A percentile compares a stretch with the other conserved stretches of the same genome.
Conservation (phyloP, 2,888 invertebrate species). For the Rotaria magnacalcarata region DNA sequence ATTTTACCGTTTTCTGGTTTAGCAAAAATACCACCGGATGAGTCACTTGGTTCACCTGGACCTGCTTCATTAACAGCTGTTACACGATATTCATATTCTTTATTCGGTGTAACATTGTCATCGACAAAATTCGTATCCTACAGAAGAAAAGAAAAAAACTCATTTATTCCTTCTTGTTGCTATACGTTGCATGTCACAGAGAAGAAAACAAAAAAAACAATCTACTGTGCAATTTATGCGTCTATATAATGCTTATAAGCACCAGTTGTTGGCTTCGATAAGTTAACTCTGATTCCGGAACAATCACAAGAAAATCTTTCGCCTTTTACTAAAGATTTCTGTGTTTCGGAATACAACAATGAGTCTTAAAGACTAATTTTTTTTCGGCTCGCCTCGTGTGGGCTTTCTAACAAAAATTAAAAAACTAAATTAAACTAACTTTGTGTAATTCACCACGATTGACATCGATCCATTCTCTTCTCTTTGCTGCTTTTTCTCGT, state of each 20-base stretch:
- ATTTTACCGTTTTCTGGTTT: conserved; percentile 57
- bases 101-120: conserved; percentile 73
- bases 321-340: conserved; percentile 34
- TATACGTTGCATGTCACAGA: not conserved
- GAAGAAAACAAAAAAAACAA: not conserved
- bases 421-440: not conserved
- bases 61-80: conserved; percentile 60
- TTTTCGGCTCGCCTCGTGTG: conserved; percentile 33
- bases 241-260: not conserved
- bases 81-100: conserved; percentile 61
- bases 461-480: not conserved
- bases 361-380: conserved; percentile 30
- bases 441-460: not conserved
- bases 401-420: not conserved
- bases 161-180: not conserved
- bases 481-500: conserved; percentile 51
- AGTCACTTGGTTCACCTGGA: conserved; percentile 56
- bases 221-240: not conserved
- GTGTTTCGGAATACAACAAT: conserved; percentile 27
- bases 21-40: conserved; percentile 55
- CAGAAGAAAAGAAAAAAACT: not conserved
- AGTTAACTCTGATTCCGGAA: conserved; percentile 20
- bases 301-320: conserved; percentile 27
- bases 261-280: not conserved
- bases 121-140: conserved; percentile 56